Percentiles rank a stretch among this genome's conserved stretches.
Evolutionary conservation across 1,140 invertebrate species (phyloP).

Genomic region (Drosophila pseudoananassae): DNA sequence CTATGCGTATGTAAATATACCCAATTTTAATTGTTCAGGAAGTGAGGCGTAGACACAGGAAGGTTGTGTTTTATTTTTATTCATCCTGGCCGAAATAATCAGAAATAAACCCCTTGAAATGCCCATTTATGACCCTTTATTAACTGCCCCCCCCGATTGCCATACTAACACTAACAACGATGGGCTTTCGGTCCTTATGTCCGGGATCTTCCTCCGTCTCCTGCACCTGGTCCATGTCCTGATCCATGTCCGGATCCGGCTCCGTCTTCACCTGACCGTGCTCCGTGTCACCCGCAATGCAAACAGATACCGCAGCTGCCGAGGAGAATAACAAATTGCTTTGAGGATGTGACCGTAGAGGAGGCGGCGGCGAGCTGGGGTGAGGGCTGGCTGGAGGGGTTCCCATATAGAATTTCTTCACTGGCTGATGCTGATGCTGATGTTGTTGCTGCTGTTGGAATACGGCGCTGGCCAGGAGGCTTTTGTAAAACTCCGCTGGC

Average conservation of each 20-base stretch:
- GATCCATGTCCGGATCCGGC: slow-evolving; percentile 8
- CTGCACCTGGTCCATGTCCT: slow-evolving; percentile 23
- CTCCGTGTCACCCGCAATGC: slow-evolving; percentile 53
- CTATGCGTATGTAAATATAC: neutral
- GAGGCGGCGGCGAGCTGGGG: slow-evolving; percentile 16
- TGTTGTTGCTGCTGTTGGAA: slow-evolving; percentile 84
- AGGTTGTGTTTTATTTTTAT: slow-evolving; percentile 32
- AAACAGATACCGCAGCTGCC: slow-evolving; percentile 51
- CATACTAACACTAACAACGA: slow-evolving; percentile 64
- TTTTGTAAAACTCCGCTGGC: slow-evolving; percentile 91
- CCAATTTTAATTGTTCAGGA: slow-evolving; percentile 15
- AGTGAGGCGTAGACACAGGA: slow-evolving; percentile 25
- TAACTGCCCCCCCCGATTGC: slow-evolving; percentile 21
- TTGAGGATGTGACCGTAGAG: slow-evolving; percentile 55
- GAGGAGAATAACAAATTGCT: slow-evolving; percentile 77
- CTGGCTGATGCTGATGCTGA: slow-evolving; percentile 35
- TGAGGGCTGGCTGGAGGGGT: slow-evolving; percentile 48
- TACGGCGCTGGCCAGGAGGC: slow-evolving; percentile 89
- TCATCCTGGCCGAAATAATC: slow-evolving; percentile 31
- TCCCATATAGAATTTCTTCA: slow-evolving; percentile 29
- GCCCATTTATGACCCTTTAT: slow-evolving; percentile 40
- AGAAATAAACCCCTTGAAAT: slow-evolving; percentile 25
- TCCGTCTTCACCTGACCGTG: slow-evolving; percentile 45
- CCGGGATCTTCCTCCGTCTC: slow-evolving; percentile 3
- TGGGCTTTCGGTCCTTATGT: slow-evolving; percentile 18